Conservation (phyloP, 2,797 vertebrate genomes). For the Danio albolineatus region DNA sequence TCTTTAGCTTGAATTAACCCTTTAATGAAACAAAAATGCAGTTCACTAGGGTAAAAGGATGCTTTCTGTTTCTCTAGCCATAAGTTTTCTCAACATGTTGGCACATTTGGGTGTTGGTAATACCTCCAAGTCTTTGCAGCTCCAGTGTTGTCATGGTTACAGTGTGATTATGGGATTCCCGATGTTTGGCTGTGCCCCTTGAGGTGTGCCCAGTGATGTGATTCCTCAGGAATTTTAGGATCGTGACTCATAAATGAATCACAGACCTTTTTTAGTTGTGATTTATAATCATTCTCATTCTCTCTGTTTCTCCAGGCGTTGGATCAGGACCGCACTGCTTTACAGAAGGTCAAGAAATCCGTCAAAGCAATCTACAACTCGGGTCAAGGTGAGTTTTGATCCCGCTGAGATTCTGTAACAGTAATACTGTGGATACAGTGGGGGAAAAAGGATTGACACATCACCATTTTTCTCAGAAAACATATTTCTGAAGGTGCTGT, state of each 20-base stretch:
- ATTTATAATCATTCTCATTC: slow-evolving; percentile 17
- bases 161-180: slow-evolving; percentile 45
- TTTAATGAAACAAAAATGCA: neutral
- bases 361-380: slow-evolving; percentile 92
- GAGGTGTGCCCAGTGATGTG: slow-evolving; percentile 20
- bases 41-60: neutral
- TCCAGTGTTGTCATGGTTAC: slow-evolving; percentile 51
- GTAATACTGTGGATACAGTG: neutral
- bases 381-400: slow-evolving; percentile 83
- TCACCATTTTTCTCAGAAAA: too few species aligned
- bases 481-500: too few species aligned
- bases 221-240: slow-evolving; percentile 32
- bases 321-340: slow-evolving; percentile 88
- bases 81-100: slow-evolving; percentile 24
- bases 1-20: too few species aligned
- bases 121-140: neutral
- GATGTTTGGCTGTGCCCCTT: slow-evolving; percentile 4
- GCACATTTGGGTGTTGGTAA: slow-evolving; percentile 25
- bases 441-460: too few species aligned
- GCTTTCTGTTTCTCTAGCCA: neutral
- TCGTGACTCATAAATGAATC: slow-evolving; percentile 38
- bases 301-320: slow-evolving; percentile 77
- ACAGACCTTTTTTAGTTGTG: slow-evolving; percentile 16
- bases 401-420: too few species aligned
- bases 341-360: slow-evolving; percentile 91